A percentile compares a stretch with the other conserved stretches of the same genome.
phyloP scores from a whole-genome alignment of 2,888 invertebrate genomes.

The Sabatieria punctata region DNA sequence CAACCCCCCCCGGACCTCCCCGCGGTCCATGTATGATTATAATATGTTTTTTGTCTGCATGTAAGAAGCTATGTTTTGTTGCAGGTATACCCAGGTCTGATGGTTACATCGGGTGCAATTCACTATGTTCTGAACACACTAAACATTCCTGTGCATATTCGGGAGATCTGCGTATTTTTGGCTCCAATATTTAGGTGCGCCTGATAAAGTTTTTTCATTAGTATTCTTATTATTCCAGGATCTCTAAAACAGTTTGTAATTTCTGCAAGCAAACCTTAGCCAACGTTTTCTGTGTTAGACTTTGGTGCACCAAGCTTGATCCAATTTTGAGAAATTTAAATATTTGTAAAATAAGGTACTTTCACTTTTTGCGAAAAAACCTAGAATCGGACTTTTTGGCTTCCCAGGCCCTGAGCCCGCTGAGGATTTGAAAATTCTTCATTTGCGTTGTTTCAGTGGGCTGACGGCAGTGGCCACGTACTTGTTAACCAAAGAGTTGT shows the following conservation, averaged over 20 bases:
- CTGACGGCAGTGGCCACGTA: slow-evolving; percentile 94
- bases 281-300: slow-evolving; percentile 21
- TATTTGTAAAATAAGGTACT: not conserved
- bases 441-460: slow-evolving; percentile 60
- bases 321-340: too few species aligned
- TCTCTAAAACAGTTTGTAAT: too few species aligned
- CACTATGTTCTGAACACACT: slow-evolving; percentile 76
- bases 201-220: too few species aligned
- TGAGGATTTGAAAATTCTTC: too few species aligned
- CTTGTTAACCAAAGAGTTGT: slow-evolving; percentile 85
- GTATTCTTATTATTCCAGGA: too few species aligned
- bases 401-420: too few species aligned
- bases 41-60: not conserved
- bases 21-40: too few species aligned
- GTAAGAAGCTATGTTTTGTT: slow-evolving; percentile 15
- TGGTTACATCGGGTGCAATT: slow-evolving; percentile 95
- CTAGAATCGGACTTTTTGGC: too few species aligned
- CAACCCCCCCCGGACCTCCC: too few species aligned
- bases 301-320: too few species aligned
- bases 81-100: slow-evolving; percentile 80
- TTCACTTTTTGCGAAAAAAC: not conserved
- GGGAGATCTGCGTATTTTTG: slow-evolving; percentile 94
- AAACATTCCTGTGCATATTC: slow-evolving; percentile 90
- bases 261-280: too few species aligned
- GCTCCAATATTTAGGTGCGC: slow-evolving; percentile 95